Base-by-base conservation (phyloP, 2,888 invertebrate genomes). In the Diarsia mendica region DNA sequence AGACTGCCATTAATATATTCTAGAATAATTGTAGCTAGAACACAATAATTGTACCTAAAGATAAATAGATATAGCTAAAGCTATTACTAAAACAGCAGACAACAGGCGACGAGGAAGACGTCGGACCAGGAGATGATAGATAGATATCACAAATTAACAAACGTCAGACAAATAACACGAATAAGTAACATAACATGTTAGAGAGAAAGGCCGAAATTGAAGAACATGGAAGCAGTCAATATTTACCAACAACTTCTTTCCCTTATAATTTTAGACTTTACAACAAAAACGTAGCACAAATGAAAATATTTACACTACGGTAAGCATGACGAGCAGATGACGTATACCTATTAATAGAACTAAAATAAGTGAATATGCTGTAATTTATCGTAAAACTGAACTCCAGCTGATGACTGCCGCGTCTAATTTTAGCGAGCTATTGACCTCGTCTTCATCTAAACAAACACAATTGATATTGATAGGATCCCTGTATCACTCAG, bases 341-440 rank as follows among this genome's bases (percentile, higher is more conserved):
- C 46, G 51, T 13, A 33, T 77, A n/a, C n/a, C n/a, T n/a, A 69
- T 33, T 69, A 70, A 28, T 49, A 60, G 44, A 71, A 70, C 33
- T 49, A 60, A 46, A 72, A 58, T 46, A 18, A 66, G 20, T 58
- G 10, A 15, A 15, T 5, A 64, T 58, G 39, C n/a, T 61, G 48
- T 55, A 67, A 73, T 33, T 65, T 71, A 68, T 79, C 23, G 53
- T 28, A 63, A 49, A 53, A 68, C 61, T 48, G 18, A 63, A 66
- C 64, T 70, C 55, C 51, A 77, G 69, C 61, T 71, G 51, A 70
- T 60, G 51, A 61, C 44, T 68, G 64, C 20, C 20, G 49, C 69
- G 33, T 78, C 72, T 81, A 85, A 72, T 65, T 75, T 84, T 75
- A 68, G 85, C 71, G 28, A 73, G 75, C 39, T 75, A 75, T 82